Percentiles rank a stretch among this genome's conserved stretches.
These are phyloP conservation scores for Drosophila malerkotliana DNA, from an alignment of 1,140 invertebrate genomes.

Conservation along the genomic window DNA sequence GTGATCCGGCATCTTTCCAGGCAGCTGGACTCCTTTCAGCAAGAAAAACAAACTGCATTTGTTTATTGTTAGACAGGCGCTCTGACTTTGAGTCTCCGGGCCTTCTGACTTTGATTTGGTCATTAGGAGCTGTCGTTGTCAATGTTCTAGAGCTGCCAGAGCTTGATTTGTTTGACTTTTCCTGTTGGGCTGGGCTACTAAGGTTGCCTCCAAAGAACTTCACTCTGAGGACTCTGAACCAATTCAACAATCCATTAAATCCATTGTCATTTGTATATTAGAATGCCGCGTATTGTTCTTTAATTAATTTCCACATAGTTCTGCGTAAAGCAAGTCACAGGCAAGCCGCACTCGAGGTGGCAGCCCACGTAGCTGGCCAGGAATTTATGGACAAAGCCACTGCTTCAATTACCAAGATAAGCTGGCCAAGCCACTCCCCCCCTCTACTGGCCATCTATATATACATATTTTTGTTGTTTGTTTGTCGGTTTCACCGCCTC, in stretches of 20 bases:
- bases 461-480: not conserved
- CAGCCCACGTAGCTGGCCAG: slow-evolving; percentile 65
- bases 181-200: slow-evolving; percentile 13
- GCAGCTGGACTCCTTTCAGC: slow-evolving; percentile 13
- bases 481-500: not conserved
- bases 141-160: slow-evolving; percentile 28
- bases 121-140: slow-evolving; percentile 54
- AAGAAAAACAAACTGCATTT: slow-evolving; percentile 56
- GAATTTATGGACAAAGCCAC: slow-evolving; percentile 80
- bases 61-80: slow-evolving; percentile 63
- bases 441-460: slow-evolving; percentile 1
- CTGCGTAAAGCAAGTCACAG: slow-evolving; percentile 67
- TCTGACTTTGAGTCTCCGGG: slow-evolving; percentile 6
- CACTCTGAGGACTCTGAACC: too few relatives aligned
- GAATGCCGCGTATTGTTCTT: slow-evolving; percentile 34
- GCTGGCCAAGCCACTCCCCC: slow-evolving; percentile 13
- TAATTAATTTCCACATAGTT: slow-evolving; percentile 71
- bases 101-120: slow-evolving; percentile 28
- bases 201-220: not conserved
- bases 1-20: slow-evolving; percentile 19
- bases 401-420: slow-evolving; percentile 80
- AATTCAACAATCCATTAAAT: not conserved
- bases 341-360: slow-evolving; percentile 39
- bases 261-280: slow-evolving; percentile 17
- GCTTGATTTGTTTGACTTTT: slow-evolving; percentile 46